Base-by-base conservation (phyloP, 2,797 vertebrate genomes). In the Caiman crocodilus region DNA sequence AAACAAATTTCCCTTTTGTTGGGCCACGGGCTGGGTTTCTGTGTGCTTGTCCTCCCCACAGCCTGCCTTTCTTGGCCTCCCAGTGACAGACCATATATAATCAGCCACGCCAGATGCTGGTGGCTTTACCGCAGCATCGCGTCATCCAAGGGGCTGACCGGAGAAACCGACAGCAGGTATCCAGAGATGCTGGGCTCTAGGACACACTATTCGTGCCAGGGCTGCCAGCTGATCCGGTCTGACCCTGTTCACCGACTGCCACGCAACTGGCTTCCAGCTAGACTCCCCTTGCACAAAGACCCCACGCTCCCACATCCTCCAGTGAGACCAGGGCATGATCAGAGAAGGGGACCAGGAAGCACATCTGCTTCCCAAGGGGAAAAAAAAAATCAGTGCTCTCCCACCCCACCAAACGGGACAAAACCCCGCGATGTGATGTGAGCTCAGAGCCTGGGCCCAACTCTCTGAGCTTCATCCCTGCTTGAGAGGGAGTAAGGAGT, bases 21-120 rank as follows among this genome's bases (percentile, higher is more conserved):
- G 89, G 79, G 73, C 91, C 91, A 78, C 92, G 84, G 81, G 57
- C 91, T 91, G 91, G 85, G 91, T 63, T 60, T 94, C 69, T 96
- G 92, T 86, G 0, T 5, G n/a, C 93, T 92, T 84, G 82, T 88
- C 90, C 83, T 82, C 81, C 87, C 61, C 73, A 84, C 17, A 89
- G 58, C 21, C 85, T 20, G 28, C 4, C 73, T 94, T 91, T 92
- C 71, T 83, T 94, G 84, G 76, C 85, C 12, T 26, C 61, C 12
- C 57, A 81, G 9, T 73, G 26, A n/a, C 82, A 32, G 67, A 50
- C 30, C 1, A 50, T 61, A 64, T 90, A 73, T 3, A 60, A 42
- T 7, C 55, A 84, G 82, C 82, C 71, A 0, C 14, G 50, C 28
- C 90, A 81, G 89, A 4, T 35, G 61, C 88, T 91, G 88, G 57